A percentile compares a stretch with the other conserved stretches of the same genome.
Conservation (phyloP, 23 tunicate genomes). For the Oikopleura dioica region DNA sequence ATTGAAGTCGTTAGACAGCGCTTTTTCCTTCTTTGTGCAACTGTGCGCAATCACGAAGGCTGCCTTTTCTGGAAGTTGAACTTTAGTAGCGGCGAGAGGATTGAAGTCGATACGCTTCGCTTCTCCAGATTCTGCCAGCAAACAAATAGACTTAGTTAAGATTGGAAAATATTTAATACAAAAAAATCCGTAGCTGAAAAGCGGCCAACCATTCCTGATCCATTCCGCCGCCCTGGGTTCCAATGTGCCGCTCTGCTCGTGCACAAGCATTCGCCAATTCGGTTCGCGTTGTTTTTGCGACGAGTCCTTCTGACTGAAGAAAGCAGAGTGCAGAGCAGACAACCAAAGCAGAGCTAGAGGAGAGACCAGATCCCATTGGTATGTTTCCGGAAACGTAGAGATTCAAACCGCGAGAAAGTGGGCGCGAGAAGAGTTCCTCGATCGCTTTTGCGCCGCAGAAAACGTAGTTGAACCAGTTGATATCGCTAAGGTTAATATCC, state of each 20-base stretch:
- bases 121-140: slow-evolving; percentile 6
- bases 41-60: slow-evolving; percentile 53
- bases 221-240: slow-evolving; percentile 96
- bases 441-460: background rate
- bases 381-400: slow-evolving; percentile 43
- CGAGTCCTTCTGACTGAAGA: background rate
- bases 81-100: slow-evolving; percentile 38
- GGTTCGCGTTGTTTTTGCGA: no score
- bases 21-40: slow-evolving; percentile 41
- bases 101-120: slow-evolving; percentile 69
- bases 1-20: slow-evolving; percentile 57
- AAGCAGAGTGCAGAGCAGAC: background rate
- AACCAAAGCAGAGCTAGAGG: slow-evolving; percentile 66
- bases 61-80: slow-evolving; percentile 33
- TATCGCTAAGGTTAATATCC: no score
- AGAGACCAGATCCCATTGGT: slow-evolving; percentile 70
- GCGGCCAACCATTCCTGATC: slow-evolving; percentile 58
- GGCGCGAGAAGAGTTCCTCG: background rate
- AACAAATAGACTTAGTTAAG: background rate
- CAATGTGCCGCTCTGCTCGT: slow-evolving; percentile 50
- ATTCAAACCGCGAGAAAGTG: slow-evolving; percentile 29
- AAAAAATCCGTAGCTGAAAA: background rate
- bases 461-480: background rate
- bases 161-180: background rate
- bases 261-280: slow-evolving; percentile 51